phyloP scores from a whole-genome alignment of 2,113 vertebrate genomes.

The Phalacrocorax aristotelis region DNA sequence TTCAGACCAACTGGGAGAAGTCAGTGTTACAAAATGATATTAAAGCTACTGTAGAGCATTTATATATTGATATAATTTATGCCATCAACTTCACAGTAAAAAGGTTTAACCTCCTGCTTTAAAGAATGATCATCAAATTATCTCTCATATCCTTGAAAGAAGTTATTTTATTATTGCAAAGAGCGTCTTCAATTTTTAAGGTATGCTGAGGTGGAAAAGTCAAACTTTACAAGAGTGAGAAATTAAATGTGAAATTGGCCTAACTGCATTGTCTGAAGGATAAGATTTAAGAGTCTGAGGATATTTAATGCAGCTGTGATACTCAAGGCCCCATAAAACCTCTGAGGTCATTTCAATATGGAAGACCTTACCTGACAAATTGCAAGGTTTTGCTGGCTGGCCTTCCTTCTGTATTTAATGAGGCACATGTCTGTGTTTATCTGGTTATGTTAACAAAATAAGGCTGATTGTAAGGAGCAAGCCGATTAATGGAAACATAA shows the following conservation, averaged over 20 bases:
- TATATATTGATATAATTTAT: conserved; percentile 17
- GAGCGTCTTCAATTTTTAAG: conserved; percentile 31
- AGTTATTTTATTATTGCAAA: conserved; percentile 34
- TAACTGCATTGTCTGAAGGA: background rate
- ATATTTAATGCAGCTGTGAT: background rate
- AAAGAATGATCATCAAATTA: conserved; percentile 14
- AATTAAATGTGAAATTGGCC: conserved; percentile 9
- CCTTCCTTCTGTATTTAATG: background rate
- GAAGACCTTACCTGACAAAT: background rate
- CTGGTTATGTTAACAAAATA: background rate
- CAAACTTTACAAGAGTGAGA: background rate
- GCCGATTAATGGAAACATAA: background rate
- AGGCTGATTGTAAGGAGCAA: background rate
- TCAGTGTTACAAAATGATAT: background rate
- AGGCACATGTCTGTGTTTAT: background rate
- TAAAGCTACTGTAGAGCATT: background rate
- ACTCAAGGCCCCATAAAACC: background rate
- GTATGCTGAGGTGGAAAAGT: conserved; percentile 1
- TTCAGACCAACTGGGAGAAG: conserved; percentile 3
- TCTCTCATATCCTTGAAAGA: background rate
- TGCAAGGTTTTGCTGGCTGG: background rate
- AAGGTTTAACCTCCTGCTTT: conserved; percentile 27
- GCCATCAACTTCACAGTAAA: background rate
- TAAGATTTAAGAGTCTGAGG: background rate
- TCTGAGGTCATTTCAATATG: background rate